Conservation (phyloP, 2,888 invertebrate species). For the Synergus umbraculus region DNA sequence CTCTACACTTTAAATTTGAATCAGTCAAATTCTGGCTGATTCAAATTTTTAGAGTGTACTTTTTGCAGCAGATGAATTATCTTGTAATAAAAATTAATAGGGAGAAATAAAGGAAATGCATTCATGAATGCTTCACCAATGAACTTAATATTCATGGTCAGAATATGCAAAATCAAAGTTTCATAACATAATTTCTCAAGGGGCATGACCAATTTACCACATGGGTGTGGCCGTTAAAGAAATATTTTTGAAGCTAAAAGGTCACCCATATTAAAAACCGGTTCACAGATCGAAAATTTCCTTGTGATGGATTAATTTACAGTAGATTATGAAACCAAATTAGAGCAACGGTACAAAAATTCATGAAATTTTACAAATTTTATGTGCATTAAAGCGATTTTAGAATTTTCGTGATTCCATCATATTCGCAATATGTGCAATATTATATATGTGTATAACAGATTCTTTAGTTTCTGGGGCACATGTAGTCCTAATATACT, state of each 20-base stretch:
- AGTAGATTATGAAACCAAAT: background rate
- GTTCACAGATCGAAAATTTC: slow-evolving; percentile 9
- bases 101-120: slow-evolving; percentile 5
- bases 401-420: background rate
- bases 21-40: too few species aligned
- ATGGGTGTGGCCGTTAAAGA: slow-evolving; percentile 10
- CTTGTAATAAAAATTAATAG: background rate
- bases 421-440: background rate
- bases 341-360: background rate
- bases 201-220: slow-evolving; percentile 9
- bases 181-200: slow-evolving; percentile 24
- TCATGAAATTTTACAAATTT: background rate
- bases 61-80: background rate
- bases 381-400: background rate
- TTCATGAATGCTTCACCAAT: background rate
- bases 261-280: slow-evolving; percentile 11
- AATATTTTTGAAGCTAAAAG: slow-evolving; percentile 30
- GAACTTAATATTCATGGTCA: slow-evolving; percentile 36
- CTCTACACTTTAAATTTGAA: too few species aligned
- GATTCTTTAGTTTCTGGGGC: background rate
- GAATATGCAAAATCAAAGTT: slow-evolving; percentile 2
- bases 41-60: too few species aligned
- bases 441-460: slow-evolving; percentile 12
- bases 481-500: background rate
- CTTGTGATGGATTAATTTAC: background rate